phyloP scores from a whole-genome alignment of 1,140 invertebrate genomes.

The Papilio xuthus region DNA sequence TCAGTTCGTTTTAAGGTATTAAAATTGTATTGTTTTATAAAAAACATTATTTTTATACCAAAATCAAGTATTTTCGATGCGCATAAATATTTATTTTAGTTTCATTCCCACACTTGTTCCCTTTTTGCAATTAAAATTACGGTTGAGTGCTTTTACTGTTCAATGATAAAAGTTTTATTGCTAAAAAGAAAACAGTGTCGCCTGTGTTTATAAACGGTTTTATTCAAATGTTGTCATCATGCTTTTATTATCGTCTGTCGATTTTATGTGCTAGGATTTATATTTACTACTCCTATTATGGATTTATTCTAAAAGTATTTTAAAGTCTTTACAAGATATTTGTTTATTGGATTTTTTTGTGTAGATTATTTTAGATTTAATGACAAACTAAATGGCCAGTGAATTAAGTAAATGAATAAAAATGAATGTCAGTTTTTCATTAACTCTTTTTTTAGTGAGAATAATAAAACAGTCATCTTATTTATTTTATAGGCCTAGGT shows the following conservation, averaged over 20 bases:
- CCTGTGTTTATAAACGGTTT: background rate
- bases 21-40: background rate
- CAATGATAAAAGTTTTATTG: conserved; percentile 26
- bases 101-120: conserved; percentile 12
- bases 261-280: background rate
- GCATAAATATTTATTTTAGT: background rate
- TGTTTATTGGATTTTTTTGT: background rate
- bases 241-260: conserved; percentile 14
- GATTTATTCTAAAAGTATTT: background rate
- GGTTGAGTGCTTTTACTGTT: conserved; percentile 32
- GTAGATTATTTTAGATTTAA: background rate
- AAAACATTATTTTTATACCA: background rate
- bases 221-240: conserved; percentile 4
- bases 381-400: too few relatives aligned
- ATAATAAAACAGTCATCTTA: background rate
- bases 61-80: background rate
- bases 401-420: too few relatives aligned
- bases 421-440: too few relatives aligned
- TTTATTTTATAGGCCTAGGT: conserved; percentile 21
- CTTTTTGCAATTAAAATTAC: conserved; percentile 32
- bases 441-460: background rate
- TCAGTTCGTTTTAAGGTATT: background rate
- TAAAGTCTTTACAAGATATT: background rate
- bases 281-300: conserved; percentile 9
- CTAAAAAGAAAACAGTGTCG: conserved; percentile 31